Evolutionary conservation across 2,113 vertebrate genomes (phyloP).

Genomic region (Setophaga petechia): DNA sequence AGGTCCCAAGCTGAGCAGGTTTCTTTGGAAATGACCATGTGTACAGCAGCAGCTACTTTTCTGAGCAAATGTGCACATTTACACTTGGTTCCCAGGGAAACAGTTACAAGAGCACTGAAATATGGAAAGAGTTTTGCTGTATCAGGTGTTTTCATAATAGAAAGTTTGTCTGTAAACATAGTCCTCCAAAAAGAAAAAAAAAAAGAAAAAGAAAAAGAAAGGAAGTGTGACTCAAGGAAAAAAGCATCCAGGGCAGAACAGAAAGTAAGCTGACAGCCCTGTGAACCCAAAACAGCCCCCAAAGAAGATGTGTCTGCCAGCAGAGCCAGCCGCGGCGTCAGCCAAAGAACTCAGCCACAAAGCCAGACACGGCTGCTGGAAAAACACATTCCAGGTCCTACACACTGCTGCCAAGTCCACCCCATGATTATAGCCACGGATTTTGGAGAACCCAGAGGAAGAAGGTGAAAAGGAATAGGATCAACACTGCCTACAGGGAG

Average conservation of each 20-base stretch:
- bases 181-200: background rate
- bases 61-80: background rate
- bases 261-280: slow-evolving; percentile 11
- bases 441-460: slow-evolving; percentile 38
- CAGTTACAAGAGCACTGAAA: background rate
- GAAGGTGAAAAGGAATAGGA: slow-evolving; percentile 38
- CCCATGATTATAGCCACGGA: background rate
- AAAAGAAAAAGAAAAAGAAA: background rate
- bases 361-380: slow-evolving; percentile 59
- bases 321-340: background rate
- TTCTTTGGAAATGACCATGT: background rate
- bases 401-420: slow-evolving; percentile 33
- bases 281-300: slow-evolving; percentile 36
- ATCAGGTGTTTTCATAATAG: background rate
- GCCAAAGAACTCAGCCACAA: slow-evolving; percentile 56
- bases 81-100: background rate
- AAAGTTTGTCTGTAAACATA: background rate
- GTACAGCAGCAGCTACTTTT: background rate
- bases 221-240: background rate
- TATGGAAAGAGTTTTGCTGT: background rate
- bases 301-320: slow-evolving; percentile 48
- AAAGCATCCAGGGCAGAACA: background rate
- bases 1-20: background rate
- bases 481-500: slow-evolving; percentile 7
- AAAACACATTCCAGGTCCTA: slow-evolving; percentile 39